phyloP scores from a whole-genome alignment of 2,888 invertebrate genomes.

The Autographa pulchrina region DNA sequence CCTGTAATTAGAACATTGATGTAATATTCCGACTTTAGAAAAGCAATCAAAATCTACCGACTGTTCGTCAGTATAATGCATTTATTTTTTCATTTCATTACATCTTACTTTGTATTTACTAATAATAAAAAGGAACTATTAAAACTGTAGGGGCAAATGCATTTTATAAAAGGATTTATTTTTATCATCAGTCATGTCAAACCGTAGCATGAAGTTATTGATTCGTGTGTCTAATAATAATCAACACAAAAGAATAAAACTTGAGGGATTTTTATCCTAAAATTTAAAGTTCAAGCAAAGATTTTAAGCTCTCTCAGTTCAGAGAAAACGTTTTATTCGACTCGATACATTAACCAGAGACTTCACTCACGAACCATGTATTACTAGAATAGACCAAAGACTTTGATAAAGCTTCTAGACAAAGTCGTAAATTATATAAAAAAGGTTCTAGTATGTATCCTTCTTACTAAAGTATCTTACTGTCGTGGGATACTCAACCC shows the following conservation, averaged over 20 bases:
- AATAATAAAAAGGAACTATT: too few species aligned
- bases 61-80: not conserved
- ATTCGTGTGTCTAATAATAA: not conserved
- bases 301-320: conserved; percentile 43
- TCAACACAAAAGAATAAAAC: not conserved
- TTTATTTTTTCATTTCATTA: too few species aligned
- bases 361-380: conserved; percentile 56
- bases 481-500: too few species aligned
- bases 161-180: conserved; percentile 28
- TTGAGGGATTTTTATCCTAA: conserved; percentile 11
- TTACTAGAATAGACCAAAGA: conserved; percentile 46
- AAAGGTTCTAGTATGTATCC: conserved; percentile 55
- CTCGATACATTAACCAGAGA: conserved; percentile 52
- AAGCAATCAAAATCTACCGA: conserved; percentile 20
- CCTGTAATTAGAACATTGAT: conserved; percentile 79
- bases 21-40: conserved; percentile 52
- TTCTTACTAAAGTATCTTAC: conserved; percentile 42
- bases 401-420: conserved; percentile 50
- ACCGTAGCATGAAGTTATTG: not conserved
- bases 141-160: not conserved
- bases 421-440: conserved; percentile 56
- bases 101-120: too few species aligned
- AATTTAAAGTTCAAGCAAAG: conserved; percentile 32
- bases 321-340: conserved; percentile 49
- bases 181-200: conserved; percentile 14